Evolutionary conservation across 2,797 vertebrate genomes (phyloP).

Genomic region (Periophthalmus magnuspinnatus): DNA sequence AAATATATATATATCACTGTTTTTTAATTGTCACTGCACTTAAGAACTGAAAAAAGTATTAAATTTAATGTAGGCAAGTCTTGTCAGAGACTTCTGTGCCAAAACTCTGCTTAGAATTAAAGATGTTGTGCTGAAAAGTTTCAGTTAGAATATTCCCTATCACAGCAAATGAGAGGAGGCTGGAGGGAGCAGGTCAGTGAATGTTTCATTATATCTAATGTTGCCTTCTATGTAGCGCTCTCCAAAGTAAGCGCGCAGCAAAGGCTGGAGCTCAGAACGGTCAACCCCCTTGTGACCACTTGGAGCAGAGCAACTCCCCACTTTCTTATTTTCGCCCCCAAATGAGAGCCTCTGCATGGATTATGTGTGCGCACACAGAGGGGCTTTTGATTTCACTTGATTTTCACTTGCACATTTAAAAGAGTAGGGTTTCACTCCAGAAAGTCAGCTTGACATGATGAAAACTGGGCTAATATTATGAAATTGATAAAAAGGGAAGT

Average conservation of each 20-base stretch:
- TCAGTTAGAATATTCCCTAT: conserved; percentile 64
- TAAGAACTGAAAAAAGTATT: conserved; percentile 1
- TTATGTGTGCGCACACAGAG: conserved; percentile 95
- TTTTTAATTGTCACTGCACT: conserved; percentile 8
- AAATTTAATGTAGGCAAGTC: conserved; percentile 14
- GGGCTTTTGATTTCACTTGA: conserved; percentile 92
- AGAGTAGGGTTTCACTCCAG: conserved; percentile 85
- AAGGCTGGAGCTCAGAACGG: conserved; percentile 81
- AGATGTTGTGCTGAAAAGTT: conserved; percentile 54
- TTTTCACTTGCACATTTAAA: conserved; percentile 82
- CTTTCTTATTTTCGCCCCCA: conserved; percentile 88
- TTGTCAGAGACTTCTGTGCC: conserved; percentile 35
- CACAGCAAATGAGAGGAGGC: conserved; percentile 66
- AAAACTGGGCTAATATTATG: conserved; percentile 87
- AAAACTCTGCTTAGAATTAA: conserved; percentile 39
- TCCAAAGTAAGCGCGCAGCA: conserved; percentile 95
- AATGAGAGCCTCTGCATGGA: conserved; percentile 90
- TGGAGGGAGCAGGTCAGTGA: conserved; percentile 85
- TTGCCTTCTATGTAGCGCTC: conserved; percentile 87
- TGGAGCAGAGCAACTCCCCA: conserved; percentile 93
- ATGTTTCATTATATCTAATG: conserved; percentile 94
- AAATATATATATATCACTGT: background rate
- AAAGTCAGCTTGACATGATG: conserved; percentile 84
- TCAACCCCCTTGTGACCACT: conserved; percentile 96
- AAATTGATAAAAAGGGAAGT: conserved; percentile 83